Percentiles rank a stretch among this genome's conserved stretches.
These are phyloP conservation scores for Erpetoichthys calabaricus DNA, from an alignment of 2,797 vertebrate species.

Conservation along the genomic window DNA sequence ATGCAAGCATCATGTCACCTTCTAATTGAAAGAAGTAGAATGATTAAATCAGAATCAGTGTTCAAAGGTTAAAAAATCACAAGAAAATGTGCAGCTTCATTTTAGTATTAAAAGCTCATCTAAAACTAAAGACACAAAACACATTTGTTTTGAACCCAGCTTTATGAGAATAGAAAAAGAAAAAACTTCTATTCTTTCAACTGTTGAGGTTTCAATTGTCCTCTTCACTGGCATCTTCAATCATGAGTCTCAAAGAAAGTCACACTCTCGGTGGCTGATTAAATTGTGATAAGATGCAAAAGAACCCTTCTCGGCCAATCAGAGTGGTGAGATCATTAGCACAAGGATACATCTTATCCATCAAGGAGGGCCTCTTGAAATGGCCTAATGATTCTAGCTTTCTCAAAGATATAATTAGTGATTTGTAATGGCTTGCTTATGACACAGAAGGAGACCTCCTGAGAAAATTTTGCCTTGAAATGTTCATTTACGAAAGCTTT, in stretches of 20 bases:
- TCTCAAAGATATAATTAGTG: slow-evolving; percentile 3
- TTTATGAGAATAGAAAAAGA: too few species aligned
- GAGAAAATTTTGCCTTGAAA: neutral
- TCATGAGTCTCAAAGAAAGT: neutral
- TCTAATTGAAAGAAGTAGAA: too few species aligned
- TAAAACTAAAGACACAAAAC: too few species aligned
- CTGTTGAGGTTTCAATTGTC: neutral
- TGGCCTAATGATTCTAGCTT: neutral
- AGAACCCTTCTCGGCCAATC: neutral
- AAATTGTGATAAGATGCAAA: neutral
- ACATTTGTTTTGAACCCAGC: too few species aligned
- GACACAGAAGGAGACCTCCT: neutral
- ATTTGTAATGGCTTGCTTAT: slow-evolving; percentile 1
- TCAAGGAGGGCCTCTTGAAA: slow-evolving; percentile 2
- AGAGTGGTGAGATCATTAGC: neutral
- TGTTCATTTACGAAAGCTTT: neutral
- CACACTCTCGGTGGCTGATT: neutral
- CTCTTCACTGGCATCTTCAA: neutral
- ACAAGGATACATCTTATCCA: slow-evolving; percentile 1
- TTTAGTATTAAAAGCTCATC: too few species aligned
- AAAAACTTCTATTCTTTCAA: too few species aligned
- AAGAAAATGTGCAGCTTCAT: too few species aligned
- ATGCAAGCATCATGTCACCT: too few species aligned
- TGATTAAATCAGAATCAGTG: too few species aligned
- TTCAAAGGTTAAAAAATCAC: too few species aligned